phyloP scores from a whole-genome alignment of 2,888 invertebrate species.

The Idaea biselata region DNA sequence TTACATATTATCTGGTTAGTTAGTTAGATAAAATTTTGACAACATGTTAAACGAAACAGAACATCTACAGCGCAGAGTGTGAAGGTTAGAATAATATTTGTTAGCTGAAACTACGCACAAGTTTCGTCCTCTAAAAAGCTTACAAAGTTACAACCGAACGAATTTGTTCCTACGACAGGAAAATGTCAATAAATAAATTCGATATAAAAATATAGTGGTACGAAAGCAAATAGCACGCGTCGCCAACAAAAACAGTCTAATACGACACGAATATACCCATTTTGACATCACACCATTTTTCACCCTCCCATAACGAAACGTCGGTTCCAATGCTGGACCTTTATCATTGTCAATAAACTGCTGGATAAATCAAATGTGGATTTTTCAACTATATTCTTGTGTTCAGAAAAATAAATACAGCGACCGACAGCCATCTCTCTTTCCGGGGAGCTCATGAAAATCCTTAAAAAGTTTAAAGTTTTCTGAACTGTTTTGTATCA shows the following conservation, averaged over 20 bases:
- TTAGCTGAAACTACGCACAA: background rate
- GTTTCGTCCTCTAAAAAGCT: background rate
- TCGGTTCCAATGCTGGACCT: slow-evolving; percentile 65
- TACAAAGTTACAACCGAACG: background rate
- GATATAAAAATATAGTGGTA: slow-evolving; percentile 2
- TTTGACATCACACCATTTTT: slow-evolving; percentile 57
- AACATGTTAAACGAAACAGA: too few species aligned
- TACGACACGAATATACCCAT: slow-evolving; percentile 39
- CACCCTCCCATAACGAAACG: slow-evolving; percentile 64
- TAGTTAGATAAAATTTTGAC: too few species aligned
- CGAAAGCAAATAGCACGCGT: slow-evolving; percentile 18
- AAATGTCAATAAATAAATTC: background rate
- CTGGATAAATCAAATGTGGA: slow-evolving; percentile 56
- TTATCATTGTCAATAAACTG: slow-evolving; percentile 70
- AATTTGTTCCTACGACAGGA: background rate
- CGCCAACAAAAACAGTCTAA: slow-evolving; percentile 46
- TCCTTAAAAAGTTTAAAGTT: background rate
- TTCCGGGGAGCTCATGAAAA: background rate
- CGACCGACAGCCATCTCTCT: background rate
- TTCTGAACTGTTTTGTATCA: background rate
- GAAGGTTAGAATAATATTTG: background rate
- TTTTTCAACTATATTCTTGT: background rate
- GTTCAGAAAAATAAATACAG: background rate
- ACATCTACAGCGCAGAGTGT: background rate
- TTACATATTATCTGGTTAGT: too few species aligned